Evolutionary conservation across 2,113 vertebrate genomes (phyloP).

Genomic region (Fregata magnificens): DNA sequence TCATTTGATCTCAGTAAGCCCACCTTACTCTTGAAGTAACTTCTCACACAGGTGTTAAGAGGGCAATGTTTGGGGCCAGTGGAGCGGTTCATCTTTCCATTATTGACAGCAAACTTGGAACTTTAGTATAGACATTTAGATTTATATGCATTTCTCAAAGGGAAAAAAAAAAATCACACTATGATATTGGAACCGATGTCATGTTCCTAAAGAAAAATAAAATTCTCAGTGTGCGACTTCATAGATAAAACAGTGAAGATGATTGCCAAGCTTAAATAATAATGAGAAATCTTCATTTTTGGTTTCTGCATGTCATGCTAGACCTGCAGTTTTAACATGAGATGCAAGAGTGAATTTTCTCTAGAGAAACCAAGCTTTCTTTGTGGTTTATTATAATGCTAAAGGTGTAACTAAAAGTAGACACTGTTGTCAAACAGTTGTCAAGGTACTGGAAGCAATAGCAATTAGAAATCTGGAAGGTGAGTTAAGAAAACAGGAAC

Average conservation of each 20-base stretch:
- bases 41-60: neutral
- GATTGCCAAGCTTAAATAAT: neutral
- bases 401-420: neutral
- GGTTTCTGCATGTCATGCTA: neutral
- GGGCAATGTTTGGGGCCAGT: rapidly evolving
- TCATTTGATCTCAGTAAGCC: neutral
- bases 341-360: neutral
- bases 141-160: neutral
- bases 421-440: neutral
- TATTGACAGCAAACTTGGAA: neutral
- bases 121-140: neutral
- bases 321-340: neutral
- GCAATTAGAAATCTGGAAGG: neutral
- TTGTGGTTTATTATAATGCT: neutral
- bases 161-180: neutral
- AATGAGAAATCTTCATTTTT: neutral
- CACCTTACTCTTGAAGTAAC: neutral
- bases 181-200: neutral
- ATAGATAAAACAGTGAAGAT: neutral
- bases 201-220: neutral
- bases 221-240: neutral
- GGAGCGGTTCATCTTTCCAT: neutral
- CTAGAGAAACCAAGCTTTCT: neutral
- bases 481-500: neutral
- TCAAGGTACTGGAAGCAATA: neutral